A percentile compares a stretch with the other conserved stretches of the same genome.
Conservation (phyloP, 2,113 vertebrate genomes). For the Oriolus oriolus region DNA sequence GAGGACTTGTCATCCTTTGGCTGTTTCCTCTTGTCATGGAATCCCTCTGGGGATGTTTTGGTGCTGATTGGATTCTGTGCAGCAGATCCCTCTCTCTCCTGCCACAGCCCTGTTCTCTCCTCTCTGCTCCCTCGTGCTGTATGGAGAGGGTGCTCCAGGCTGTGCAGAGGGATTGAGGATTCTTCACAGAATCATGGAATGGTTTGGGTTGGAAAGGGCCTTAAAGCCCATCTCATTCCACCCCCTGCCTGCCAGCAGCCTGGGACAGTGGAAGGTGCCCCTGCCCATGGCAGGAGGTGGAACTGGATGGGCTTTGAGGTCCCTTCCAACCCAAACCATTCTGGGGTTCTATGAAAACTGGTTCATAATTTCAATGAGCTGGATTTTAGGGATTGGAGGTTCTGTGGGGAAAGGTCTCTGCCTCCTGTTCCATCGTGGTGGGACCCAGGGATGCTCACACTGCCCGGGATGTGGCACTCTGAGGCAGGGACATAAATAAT, state of each 20-base stretch:
- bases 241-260: not conserved
- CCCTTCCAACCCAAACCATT: not conserved
- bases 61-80: not conserved
- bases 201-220: not conserved
- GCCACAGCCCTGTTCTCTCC: not conserved
- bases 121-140: not conserved
- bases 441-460: not conserved
- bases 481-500: slow-evolving; percentile 38
- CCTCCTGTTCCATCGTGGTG: not conserved
- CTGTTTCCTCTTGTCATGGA: not conserved
- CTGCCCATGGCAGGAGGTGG: not conserved
- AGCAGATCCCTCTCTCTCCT: not conserved
- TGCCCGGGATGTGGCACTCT: not conserved
- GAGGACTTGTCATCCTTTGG: not conserved
- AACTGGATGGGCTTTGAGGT: not conserved
- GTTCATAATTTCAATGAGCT: not conserved
- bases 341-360: not conserved
- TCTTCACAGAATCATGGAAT: not conserved
- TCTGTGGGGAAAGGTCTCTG: not conserved
- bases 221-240: not conserved
- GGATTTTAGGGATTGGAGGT: not conserved
- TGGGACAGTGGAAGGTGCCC: too few species aligned
- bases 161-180: not conserved
- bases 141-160: too few species aligned
- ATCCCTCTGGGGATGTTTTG: not conserved